Conservation (phyloP, 2,113 vertebrate genomes). For the Recurvirostra avosetta region DNA sequence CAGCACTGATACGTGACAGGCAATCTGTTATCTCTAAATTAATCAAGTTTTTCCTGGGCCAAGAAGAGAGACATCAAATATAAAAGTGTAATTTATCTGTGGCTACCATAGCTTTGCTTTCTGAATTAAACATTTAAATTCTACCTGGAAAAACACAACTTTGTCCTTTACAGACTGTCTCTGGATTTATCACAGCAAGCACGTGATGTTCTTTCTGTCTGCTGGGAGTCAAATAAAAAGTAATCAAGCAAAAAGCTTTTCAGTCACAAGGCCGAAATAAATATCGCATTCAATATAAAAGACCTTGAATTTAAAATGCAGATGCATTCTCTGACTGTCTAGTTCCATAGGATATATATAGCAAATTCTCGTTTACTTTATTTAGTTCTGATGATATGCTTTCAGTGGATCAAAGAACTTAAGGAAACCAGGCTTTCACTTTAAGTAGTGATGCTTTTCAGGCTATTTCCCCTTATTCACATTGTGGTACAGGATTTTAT, state of each 20-base stretch:
- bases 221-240: background rate
- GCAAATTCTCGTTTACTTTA: background rate
- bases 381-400: background rate
- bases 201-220: background rate
- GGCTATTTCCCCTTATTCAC: background rate
- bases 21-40: background rate
- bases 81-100: background rate
- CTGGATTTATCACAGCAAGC: background rate
- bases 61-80: background rate
- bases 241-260: background rate
- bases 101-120: background rate
- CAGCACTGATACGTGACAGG: background rate
- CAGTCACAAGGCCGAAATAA: background rate
- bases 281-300: background rate
- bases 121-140: background rate
- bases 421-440: background rate
- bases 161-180: background rate
- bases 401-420: background rate
- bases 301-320: background rate
- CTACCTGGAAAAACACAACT: background rate
- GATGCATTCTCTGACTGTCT: background rate
- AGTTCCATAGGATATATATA: background rate
- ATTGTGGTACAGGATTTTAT: background rate
- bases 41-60: background rate
- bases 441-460: background rate